These are phyloP conservation scores for Exocentrus adspersus DNA, from an alignment of 2,888 invertebrate species.

Conservation along the genomic window DNA sequence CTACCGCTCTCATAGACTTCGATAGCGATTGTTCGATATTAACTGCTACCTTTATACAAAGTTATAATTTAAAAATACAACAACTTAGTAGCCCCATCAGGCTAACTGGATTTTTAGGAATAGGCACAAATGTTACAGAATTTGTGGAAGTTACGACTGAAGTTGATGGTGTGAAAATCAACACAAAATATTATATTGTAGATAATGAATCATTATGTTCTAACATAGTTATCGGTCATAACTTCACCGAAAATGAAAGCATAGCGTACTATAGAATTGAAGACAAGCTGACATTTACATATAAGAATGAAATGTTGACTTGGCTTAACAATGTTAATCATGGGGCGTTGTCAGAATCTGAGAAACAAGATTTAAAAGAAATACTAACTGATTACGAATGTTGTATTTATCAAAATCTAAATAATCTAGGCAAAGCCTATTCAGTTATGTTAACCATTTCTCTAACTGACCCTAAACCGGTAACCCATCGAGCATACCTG, in stretches of 20 bases:
- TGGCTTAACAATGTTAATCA: neutral
- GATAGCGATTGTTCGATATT: neutral
- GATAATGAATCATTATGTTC: neutral
- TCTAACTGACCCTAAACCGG: neutral
- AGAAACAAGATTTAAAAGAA: neutral
- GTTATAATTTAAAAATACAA: no score
- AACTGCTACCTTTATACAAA: no score
- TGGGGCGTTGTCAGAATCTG: neutral
- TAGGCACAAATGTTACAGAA: neutral
- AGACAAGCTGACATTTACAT: neutral
- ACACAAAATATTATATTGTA: conserved; percentile 4
- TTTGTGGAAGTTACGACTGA: neutral
- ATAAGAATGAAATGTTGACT: neutral
- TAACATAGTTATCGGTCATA: conserved; percentile 8
- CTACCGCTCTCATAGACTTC: neutral
- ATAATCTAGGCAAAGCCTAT: neutral
- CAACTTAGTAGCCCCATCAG: neutral
- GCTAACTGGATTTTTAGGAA: conserved; percentile 4
- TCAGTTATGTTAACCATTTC: neutral
- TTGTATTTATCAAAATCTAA: no score
- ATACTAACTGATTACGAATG: no score
- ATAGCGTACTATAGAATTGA: neutral
- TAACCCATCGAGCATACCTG: conserved; percentile 1
- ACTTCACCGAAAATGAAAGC: conserved; percentile 4
- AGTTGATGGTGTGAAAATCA: neutral